These are phyloP conservation scores for Agapornis canus DNA, from an alignment of 2,797 vertebrate species.

Conservation along the genomic window DNA sequence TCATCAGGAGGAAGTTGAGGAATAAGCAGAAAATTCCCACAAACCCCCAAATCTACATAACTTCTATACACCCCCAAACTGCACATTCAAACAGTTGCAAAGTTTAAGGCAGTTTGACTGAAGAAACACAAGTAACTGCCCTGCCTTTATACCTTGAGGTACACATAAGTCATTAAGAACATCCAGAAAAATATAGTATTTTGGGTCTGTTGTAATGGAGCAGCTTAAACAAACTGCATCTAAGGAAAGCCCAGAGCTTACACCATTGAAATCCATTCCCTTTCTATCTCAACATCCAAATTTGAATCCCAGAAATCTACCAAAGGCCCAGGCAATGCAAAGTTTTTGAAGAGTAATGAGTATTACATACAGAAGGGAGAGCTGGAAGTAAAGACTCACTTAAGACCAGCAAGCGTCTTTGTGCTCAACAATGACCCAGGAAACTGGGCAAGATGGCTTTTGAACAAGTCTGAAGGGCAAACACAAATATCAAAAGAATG, in stretches of 20 bases:
- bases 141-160: neutral
- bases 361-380: neutral
- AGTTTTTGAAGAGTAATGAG: neutral
- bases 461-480: neutral
- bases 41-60: rapidly evolving
- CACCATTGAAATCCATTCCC: rapidly evolving
- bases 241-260: neutral
- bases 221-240: neutral
- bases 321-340: neutral
- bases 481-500: neutral
- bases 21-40: neutral
- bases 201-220: neutral
- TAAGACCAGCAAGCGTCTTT: neutral
- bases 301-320: neutral
- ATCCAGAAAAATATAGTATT: neutral
- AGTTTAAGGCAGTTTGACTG: neutral
- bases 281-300: neutral
- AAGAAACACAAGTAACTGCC: neutral
- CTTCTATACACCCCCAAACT: neutral
- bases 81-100: rapidly evolving
- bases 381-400: neutral
- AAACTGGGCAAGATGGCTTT: neutral
- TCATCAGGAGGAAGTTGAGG: neutral
- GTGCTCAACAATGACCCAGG: neutral
- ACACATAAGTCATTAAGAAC: rapidly evolving